Evolutionary conservation across 2,113 vertebrate genomes (phyloP).

Genomic region (Entelurus aequoreus): DNA sequence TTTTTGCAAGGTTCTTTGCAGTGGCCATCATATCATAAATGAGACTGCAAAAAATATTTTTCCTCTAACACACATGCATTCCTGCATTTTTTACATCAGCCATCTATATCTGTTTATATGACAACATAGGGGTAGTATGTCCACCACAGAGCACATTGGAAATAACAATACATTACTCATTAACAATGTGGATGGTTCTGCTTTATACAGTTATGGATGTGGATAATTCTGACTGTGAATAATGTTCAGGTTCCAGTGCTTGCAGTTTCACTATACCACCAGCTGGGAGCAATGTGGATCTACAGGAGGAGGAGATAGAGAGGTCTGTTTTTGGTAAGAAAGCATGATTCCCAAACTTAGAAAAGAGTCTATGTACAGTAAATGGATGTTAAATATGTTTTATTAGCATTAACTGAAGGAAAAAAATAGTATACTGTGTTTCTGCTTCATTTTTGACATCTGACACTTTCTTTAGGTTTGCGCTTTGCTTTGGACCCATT

Average conservation of each 20-base stretch:
- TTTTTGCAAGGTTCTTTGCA: too few species aligned
- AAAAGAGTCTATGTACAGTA: not conserved
- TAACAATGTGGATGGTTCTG: too few species aligned
- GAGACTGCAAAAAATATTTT: too few species aligned
- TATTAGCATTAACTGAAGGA: not conserved
- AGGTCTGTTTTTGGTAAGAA: conserved; percentile 52
- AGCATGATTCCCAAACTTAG: not conserved
- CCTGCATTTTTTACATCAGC: too few species aligned
- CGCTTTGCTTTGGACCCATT: conserved; percentile 57
- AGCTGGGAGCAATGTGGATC: conserved; percentile 55
- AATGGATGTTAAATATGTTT: not conserved
- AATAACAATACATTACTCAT: too few species aligned
- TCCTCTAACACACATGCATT: too few species aligned
- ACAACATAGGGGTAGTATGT: too few species aligned
- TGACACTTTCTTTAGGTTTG: conserved; percentile 40
- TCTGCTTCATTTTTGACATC: not conserved
- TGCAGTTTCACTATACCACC: conserved; percentile 11
- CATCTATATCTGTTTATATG: too few species aligned
- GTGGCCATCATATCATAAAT: too few species aligned
- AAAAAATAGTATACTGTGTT: too few species aligned
- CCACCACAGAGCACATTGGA: too few species aligned
- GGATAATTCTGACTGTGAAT: not conserved
- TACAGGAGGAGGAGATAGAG: conserved; percentile 64
- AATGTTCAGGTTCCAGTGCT: conserved; percentile 8
- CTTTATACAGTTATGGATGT: not conserved